A percentile compares a stretch with the other conserved stretches of the same genome.
These are phyloP conservation scores for Sminthurinus aureus DNA, from an alignment of 2,888 invertebrate species.

Conservation along the genomic window DNA sequence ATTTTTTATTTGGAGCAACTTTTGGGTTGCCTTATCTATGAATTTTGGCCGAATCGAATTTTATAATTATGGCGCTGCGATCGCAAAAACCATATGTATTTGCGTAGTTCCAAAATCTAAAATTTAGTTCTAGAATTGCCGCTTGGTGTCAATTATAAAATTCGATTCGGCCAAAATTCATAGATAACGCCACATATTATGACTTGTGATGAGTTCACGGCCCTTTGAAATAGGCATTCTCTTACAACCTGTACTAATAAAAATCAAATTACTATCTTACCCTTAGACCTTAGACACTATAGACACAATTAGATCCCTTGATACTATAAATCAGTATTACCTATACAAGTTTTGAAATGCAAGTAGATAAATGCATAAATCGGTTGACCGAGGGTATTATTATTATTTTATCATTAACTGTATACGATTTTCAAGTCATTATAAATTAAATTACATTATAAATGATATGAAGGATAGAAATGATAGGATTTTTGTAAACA, in stretches of 20 bases:
- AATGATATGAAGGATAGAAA: no score
- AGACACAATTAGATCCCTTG: background rate
- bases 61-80: no score
- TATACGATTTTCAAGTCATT: background rate
- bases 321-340: constrained; percentile 12
- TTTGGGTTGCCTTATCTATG: no score
- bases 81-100: no score
- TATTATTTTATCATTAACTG: background rate
- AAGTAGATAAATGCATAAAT: background rate
- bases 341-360: background rate
- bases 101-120: no score
- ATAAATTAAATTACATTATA: no score
- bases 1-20: no score
- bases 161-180: no score
- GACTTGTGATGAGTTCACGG: constrained; percentile 1
- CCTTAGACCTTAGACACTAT: background rate
- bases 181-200: background rate
- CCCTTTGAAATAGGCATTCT: background rate
- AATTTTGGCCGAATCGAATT: no score
- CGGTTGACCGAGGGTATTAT: constrained; percentile 8
- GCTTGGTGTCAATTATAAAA: no score
- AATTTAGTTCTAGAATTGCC: no score
- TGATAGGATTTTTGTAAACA: no score
- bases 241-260: background rate
- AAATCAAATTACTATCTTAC: background rate